Conservation (phyloP, 2,888 invertebrate genomes). For the Leptodirus hochenwartii region DNA sequence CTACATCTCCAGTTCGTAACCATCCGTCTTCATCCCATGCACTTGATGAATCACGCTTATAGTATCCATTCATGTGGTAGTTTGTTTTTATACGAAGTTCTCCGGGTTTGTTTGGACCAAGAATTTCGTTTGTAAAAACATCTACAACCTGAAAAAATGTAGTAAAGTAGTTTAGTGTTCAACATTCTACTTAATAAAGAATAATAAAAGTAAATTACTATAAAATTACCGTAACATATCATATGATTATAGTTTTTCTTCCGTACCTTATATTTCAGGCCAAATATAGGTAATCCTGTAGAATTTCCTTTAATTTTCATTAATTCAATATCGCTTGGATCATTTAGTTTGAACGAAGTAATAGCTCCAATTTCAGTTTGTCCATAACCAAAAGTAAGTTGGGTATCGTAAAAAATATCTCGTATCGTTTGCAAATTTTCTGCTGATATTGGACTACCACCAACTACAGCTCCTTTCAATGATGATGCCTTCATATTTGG, state of each 20-base stretch:
- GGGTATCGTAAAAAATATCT: conserved; percentile 22
- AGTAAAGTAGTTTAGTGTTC: no score
- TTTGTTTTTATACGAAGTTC: conserved; percentile 32
- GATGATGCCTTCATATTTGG: conserved; percentile 20
- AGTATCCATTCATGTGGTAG: conserved; percentile 26
- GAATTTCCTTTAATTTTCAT: no score
- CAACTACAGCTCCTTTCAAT: conserved; percentile 16
- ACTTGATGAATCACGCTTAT: conserved; percentile 25
- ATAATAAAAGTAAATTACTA: no score
- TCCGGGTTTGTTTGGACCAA: conserved; percentile 29
- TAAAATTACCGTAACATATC: no score
- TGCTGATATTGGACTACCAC: conserved; percentile 19
- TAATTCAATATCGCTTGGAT: no score
- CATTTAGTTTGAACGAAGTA: conserved; percentile 17
- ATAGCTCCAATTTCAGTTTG: conserved; percentile 22
- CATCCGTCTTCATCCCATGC: conserved; percentile 29
- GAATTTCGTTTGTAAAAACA: conserved; percentile 19
- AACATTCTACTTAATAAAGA: no score
- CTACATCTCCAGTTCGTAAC: conserved; percentile 33
- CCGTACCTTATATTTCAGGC: conserved; percentile 8
- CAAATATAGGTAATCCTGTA: conserved; percentile 8
- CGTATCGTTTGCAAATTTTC: conserved; percentile 16
- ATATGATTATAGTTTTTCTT: no score
- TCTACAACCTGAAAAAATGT: conserved; percentile 27
- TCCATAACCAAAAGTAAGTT: conserved; percentile 20